phyloP scores from a whole-genome alignment of 2,797 vertebrate species.

The Melanotaenia pygmaea region DNA sequence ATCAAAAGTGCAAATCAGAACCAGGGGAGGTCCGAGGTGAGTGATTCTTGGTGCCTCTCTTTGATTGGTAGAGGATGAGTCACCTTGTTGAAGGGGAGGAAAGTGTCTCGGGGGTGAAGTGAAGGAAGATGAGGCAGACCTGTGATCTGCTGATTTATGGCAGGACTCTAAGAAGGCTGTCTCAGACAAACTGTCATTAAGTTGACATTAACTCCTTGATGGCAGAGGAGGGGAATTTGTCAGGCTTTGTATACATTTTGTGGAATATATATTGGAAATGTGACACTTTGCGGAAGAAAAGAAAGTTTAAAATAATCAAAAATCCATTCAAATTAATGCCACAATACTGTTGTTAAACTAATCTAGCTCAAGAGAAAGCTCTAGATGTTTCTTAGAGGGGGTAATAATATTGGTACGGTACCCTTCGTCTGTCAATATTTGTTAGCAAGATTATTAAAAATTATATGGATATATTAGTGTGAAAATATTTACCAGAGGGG shows the following conservation, averaged over 20 bases:
- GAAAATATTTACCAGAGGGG: too few relatives aligned
- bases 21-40: constrained; percentile 86
- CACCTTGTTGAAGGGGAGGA: constrained; percentile 90
- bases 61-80: constrained; percentile 93
- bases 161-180: constrained; percentile 85
- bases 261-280: constrained; percentile 17
- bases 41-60: constrained; percentile 86
- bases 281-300: neutral
- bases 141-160: constrained; percentile 96
- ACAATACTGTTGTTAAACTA: neutral
- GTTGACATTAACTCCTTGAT: constrained; percentile 92
- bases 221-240: constrained; percentile 80
- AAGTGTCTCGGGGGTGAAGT: constrained; percentile 92
- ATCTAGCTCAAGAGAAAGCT: neutral
- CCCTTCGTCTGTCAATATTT: too few relatives aligned
- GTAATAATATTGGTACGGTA: too few relatives aligned
- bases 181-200: constrained; percentile 94
- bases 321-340: neutral
- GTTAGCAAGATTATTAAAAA: too few relatives aligned
- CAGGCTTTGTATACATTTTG: constrained; percentile 57
- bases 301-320: neutral
- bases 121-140: constrained; percentile 85
- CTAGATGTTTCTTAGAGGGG: neutral
- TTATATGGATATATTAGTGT: too few relatives aligned
- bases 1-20: constrained; percentile 89